Conservation (phyloP, 2,797 vertebrate species). For the Gymnothorax reevesii region DNA sequence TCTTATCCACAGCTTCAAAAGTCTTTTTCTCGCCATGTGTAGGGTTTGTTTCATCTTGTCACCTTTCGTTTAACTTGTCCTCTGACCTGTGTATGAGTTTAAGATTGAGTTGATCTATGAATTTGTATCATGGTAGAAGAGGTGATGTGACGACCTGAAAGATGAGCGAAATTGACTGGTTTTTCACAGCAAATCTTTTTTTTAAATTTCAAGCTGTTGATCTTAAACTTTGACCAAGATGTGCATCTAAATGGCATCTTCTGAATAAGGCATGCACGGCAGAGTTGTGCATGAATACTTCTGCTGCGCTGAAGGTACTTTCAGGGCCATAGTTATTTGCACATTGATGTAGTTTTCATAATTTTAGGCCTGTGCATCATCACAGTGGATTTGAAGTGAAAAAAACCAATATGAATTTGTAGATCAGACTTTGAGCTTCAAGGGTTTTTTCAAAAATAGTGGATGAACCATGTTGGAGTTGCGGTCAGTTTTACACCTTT, state of each 20-base stretch:
- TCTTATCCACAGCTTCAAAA: slow-evolving; percentile 22
- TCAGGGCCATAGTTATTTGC: too few relatives aligned
- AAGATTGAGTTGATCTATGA: not conserved
- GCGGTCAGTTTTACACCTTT: too few relatives aligned
- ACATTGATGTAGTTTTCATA: too few relatives aligned
- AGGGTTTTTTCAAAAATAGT: too few relatives aligned
- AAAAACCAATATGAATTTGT: too few relatives aligned
- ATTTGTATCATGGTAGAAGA: not conserved
- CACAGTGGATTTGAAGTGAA: too few relatives aligned
- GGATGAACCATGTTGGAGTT: too few relatives aligned
- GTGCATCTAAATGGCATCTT: not conserved
- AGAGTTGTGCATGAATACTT: not conserved
- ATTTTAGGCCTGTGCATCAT: too few relatives aligned
- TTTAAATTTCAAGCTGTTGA: not conserved
- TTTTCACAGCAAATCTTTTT: not conserved
- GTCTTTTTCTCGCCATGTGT: not conserved
- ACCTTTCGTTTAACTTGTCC: not conserved
- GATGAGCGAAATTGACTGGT: not conserved
- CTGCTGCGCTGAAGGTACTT: too few relatives aligned
- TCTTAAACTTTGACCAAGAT: not conserved
- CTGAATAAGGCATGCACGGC: not conserved
- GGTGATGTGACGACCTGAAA: not conserved
- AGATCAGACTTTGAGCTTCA: too few relatives aligned
- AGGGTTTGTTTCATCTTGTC: not conserved
- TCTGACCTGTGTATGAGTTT: not conserved